Evolutionary conservation across 2,113 vertebrate species (phyloP).

Genomic region (Protomyctophum bolini): DNA sequence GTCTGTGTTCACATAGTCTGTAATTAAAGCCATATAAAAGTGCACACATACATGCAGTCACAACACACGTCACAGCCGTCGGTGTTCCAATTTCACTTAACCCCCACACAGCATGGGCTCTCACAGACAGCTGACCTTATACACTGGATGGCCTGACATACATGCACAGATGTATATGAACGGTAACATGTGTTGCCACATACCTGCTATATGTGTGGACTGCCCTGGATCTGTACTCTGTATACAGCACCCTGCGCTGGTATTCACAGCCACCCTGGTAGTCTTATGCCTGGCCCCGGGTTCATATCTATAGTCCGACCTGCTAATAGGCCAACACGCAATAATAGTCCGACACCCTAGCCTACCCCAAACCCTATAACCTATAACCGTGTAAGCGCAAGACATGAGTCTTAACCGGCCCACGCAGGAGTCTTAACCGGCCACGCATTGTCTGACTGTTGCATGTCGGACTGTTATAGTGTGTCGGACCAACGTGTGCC

Average conservation of each 20-base stretch:
- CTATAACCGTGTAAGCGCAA: too few species aligned
- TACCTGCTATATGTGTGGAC: not conserved
- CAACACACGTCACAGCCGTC: constrained; percentile 63
- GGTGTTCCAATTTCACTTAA: constrained; percentile 45
- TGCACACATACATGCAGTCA: constrained; percentile 65
- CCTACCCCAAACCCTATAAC: too few species aligned
- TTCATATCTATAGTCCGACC: too few species aligned
- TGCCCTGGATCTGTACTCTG: constrained; percentile 22
- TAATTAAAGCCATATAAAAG: constrained; percentile 77
- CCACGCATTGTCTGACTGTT: too few species aligned
- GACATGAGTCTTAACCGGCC: too few species aligned
- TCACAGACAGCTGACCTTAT: constrained; percentile 57
- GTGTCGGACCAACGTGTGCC: not conserved
- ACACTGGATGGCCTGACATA: constrained; percentile 31
- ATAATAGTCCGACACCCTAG: too few species aligned
- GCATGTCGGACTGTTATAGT: too few species aligned
- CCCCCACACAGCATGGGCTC: constrained; percentile 46
- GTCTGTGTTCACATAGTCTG: constrained; percentile 71
- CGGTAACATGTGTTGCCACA: constrained; percentile 19
- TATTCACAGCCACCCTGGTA: not conserved
- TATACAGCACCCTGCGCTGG: constrained; percentile 2
- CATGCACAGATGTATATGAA: constrained; percentile 42
- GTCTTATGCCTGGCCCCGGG: too few species aligned
- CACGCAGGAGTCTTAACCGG: too few species aligned
- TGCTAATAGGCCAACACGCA: too few species aligned